Base-by-base conservation (phyloP, 2,113 vertebrate species). In the Chaetorhynchus papuensis region DNA sequence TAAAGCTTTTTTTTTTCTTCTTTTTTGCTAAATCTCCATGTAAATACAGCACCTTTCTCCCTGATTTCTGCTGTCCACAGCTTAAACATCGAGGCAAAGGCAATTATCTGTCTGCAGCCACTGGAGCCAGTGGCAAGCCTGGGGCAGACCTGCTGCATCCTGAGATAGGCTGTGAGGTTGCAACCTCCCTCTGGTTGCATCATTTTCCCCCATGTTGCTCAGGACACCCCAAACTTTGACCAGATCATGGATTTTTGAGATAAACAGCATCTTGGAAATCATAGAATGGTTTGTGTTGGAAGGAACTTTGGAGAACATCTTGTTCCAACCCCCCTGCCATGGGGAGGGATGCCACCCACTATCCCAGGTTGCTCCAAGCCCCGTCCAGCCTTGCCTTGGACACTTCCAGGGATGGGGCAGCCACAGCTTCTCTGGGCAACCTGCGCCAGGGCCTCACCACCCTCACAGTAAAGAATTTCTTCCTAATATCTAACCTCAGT, bases 321-420 rank as follows among this genome's bases (percentile, higher is more conserved):
- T 1, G 0, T 70, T 61, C n/a, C 49, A 54, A 11, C 1, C 4
- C 10, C 6, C 5, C 13, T 70, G 28, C 47, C 39, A 45, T 23
- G 10, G 56, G 28, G 12, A 54, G 56, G 15, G 20, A 8, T 28
- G 11, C 15, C 23, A 10, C 4, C 9, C 54, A 11, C 39, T 39
- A 23, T 31, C 10, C 7, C 33, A 69, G 28, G 39, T 19, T 45
- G 12, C 23, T 68, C 28, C 7, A 8, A 69, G 33, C 33, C 15
- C 30, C 10, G 6, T 63, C 30, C 47, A 79, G 3, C 3, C 3
- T 39, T 16, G n/a, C 23, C 74, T 87, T 63, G 20, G 15, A 39
- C 33, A 17, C 3, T 21, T 53, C 24, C 13, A 54, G 39, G 47
- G 27, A 41, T 78, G n/a, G 15, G 30, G 1, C 10, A 79, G 28